Conservation (phyloP, 1,140 invertebrate genomes). For the Gonioctena quinquepunctata region DNA sequence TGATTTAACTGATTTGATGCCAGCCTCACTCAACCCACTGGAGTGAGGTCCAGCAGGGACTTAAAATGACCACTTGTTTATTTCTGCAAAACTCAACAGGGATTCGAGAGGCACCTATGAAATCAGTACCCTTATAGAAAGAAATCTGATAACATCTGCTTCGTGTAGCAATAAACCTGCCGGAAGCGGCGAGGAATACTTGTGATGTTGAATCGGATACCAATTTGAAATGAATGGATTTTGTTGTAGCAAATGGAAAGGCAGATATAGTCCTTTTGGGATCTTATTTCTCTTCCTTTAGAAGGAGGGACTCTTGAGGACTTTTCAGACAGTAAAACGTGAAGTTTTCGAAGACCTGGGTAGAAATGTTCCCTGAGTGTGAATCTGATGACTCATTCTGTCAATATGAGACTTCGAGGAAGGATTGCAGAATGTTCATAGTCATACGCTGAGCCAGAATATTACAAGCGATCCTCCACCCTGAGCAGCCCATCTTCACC, state of each 20-base stretch:
- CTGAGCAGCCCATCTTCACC: constrained; percentile 34
- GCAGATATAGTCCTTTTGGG: constrained; percentile 7
- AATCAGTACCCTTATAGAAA: constrained; percentile 28
- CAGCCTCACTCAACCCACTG: constrained; percentile 54
- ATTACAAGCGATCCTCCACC: constrained; percentile 37
- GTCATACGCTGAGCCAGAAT: neutral
- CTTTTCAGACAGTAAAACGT: constrained; percentile 10
- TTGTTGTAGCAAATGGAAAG: too few relatives aligned
- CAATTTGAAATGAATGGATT: too few relatives aligned
- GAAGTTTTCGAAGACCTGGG: neutral
- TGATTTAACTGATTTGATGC: constrained; percentile 43
- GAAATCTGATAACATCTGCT: constrained; percentile 38
- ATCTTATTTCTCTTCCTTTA: neutral
- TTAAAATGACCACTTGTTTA: neutral
- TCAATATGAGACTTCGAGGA: constrained; percentile 3
- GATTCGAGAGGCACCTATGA: constrained; percentile 11
- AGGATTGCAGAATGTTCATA: neutral
- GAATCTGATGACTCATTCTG: too few relatives aligned
- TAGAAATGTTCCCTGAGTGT: constrained; percentile 3
- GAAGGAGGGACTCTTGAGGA: constrained; percentile 5
- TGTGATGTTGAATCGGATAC: too few relatives aligned
- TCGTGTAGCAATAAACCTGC: constrained; percentile 43
- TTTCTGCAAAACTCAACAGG: neutral
- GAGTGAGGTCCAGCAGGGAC: constrained; percentile 43
- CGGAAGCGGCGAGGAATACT: constrained; percentile 27